Evolutionary conservation across 2,797 vertebrate species (phyloP), one percentile per base, ranked within the genome.

Genomic region (Parauchenoglanis punctatus): DNA sequence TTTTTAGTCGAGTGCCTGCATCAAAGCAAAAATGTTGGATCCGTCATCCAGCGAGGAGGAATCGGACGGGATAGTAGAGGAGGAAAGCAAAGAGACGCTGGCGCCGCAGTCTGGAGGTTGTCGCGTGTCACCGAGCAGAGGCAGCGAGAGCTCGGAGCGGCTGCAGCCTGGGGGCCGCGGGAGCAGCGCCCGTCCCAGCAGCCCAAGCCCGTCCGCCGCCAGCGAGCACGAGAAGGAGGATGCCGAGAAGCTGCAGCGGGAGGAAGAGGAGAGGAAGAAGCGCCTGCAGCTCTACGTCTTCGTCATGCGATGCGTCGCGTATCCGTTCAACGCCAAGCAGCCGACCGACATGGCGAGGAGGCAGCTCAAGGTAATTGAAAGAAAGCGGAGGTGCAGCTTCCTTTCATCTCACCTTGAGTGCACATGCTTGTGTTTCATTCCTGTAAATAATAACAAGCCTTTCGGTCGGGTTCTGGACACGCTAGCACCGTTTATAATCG

Each of bases 311-410:
- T 99, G 97, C 96, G 90, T 99, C 94, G 98, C 98, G 87, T 98
- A 99, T 91, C 98, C 98, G 82, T 99, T 99, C 96, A 99, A 99
- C 86, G 98, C 98, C 91, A 99, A 99, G 92, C 98, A 99, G 94
- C 98, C 98, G 92, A 99, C 98, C 85, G 98, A 99, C 92, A 99
- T 99, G 98, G 98, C 98, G 91, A 95, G 98, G 94, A 96, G 98
- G 94, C 98, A 99, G 94, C 98, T 99, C 94, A 99, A 99, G 98
- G 98, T 99, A 97, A 95, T 95, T 87, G 67, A 63, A 28, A 4
- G 28, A 78, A 81, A 65, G 28, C n/a, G 65, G 35, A 83, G 87
- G 80, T 86, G 81, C 46, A 88, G 40, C 61, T 56, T 58, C 72
- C 20, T 56, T 49, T 63, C 28, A 58, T 91, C 92, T 89, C 83